These are phyloP conservation scores for Centruroides sculpturatus DNA, from an alignment of 1,140 invertebrate species.

Conservation along the genomic window DNA sequence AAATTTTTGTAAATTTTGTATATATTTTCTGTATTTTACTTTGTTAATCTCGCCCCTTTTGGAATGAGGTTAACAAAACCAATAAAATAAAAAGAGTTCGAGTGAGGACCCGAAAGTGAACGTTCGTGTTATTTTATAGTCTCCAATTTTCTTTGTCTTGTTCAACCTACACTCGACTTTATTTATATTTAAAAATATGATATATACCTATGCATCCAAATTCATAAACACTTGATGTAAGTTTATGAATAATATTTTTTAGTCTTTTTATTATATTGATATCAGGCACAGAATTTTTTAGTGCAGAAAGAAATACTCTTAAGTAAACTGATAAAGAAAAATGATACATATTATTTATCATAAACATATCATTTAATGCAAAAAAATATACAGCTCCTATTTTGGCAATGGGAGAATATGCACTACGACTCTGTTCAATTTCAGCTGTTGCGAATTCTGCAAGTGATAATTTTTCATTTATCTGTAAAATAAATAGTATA, in stretches of 20 bases:
- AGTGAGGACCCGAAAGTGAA: too few species aligned
- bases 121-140: too few species aligned
- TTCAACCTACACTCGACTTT: too few species aligned
- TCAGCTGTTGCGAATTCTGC: conserved; percentile 54
- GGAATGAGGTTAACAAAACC: too few species aligned
- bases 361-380: conserved; percentile 67
- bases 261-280: conserved; percentile 50
- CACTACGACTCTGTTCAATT: conserved; percentile 64
- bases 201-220: conserved; percentile 64
- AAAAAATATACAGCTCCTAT: conserved; percentile 79
- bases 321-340: conserved; percentile 67
- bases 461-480: conserved; percentile 53
- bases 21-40: too few species aligned
- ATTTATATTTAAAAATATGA: neutral
- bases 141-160: too few species aligned
- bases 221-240: conserved; percentile 73
- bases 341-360: conserved; percentile 79
- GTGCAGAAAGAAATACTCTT: conserved; percentile 60
- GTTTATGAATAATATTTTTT: conserved; percentile 60
- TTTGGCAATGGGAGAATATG: conserved; percentile 62
- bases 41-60: too few species aligned
- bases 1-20: too few species aligned
- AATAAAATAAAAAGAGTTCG: too few species aligned
- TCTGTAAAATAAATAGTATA: conserved; percentile 27
- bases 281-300: conserved; percentile 62